Evolutionary conservation across 2,888 invertebrate species (phyloP), one percentile per base, ranked within the genome.

Genomic region (Agrochola lota): DNA sequence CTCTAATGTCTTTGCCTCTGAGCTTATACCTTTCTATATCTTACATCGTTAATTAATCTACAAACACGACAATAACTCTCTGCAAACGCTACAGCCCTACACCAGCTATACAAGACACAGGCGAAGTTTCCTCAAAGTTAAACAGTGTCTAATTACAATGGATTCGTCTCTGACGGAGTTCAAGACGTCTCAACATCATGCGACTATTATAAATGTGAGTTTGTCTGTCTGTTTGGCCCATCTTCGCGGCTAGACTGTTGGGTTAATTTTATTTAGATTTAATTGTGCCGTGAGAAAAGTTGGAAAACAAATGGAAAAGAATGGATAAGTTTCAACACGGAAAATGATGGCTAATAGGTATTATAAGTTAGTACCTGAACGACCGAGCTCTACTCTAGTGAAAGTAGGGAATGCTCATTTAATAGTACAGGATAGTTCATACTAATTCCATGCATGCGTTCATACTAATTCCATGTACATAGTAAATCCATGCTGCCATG

Each of bases 101-200:
- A 67, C 55, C 15, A 70, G 64, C 63, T 43, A 43, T 1, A 52
- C 46, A 40, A 66, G 30, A 73, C 60, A n/a, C 17, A 63, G 30
- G 59, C 74, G 20, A 81, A 85, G 60, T 80, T 67, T 60, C 35
- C 3, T 17, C 26, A 0, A 67, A 74, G 40, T 69, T 81, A 62
- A 82, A 85, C 85, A 81, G 49, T 71, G 77, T 73, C 71, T 43
- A 66, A 80, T 80, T 80, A 85, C 87, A 55, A 74, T 68, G 66
- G 62, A 79, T 86, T 83, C 78, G 83, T 83, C 80, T 87, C 73
- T 71, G 78, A 72, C 83, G 77, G 35, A 75, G 85, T 74, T 72
- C 64, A 80, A 68, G 52, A 85, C 81, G 63, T 81, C 62, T 55
- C 62, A 71, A 79, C 73, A 72, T 84, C 52, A 59, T 68, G 69